Conservation (phyloP, 1,140 invertebrate genomes). For the Heliconius nattereri region DNA sequence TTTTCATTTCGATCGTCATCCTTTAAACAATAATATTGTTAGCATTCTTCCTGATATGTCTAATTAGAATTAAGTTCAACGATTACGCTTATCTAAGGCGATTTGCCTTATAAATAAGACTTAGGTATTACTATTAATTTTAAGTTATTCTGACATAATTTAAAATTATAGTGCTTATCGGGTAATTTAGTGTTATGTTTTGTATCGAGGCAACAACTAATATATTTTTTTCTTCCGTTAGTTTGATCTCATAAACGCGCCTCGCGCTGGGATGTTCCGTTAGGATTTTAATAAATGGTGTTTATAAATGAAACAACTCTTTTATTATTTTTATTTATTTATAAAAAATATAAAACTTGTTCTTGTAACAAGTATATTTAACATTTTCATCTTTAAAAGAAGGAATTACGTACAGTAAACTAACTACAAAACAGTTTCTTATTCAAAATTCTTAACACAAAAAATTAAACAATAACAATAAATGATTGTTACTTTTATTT, state of each 20-base stretch:
- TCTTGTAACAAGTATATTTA: too few species aligned
- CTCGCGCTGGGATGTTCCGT: constrained; percentile 11
- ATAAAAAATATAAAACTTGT: not conserved
- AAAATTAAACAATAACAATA: too few species aligned
- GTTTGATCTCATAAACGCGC: constrained; percentile 51
- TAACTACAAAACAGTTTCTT: too few species aligned
- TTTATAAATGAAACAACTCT: constrained; percentile 43
- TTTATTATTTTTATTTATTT: constrained; percentile 36
- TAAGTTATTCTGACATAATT: too few species aligned
- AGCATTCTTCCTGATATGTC: not conserved
- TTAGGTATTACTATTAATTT: constrained; percentile 70
- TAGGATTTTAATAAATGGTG: constrained; percentile 67
- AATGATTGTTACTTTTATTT: too few species aligned
- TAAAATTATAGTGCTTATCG: constrained; percentile 52
- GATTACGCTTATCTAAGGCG: constrained; percentile 75
- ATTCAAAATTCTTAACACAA: too few species aligned
- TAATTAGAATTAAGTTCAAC: constrained; percentile 65
- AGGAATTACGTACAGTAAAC: too few species aligned
- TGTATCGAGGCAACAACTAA: constrained; percentile 55
- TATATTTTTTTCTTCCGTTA: not conserved
- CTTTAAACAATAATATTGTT: not conserved
- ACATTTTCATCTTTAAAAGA: too few species aligned
- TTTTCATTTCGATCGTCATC: not conserved
- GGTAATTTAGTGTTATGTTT: constrained; percentile 62
- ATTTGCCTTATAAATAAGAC: constrained; percentile 74